phyloP scores from a whole-genome alignment of 2,888 invertebrate species.

The Hydrotaea cyrtoneurina region DNA sequence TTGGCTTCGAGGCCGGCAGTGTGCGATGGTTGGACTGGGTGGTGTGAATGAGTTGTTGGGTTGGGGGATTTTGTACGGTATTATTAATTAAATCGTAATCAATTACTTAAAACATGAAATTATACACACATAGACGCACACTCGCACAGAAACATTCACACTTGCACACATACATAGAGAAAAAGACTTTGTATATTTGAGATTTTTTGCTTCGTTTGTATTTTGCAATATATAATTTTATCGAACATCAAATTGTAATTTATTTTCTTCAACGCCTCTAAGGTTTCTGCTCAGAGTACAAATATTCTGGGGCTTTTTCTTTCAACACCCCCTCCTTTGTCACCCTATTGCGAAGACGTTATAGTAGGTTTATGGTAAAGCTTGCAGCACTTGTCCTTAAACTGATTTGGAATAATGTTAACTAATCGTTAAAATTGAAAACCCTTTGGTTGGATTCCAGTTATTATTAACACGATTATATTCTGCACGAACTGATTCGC shows the following conservation, averaged over 20 bases:
- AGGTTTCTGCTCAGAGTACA: conserved; percentile 35
- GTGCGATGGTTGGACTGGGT: background rate
- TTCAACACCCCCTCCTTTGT: background rate
- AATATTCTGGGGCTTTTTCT: conserved; percentile 9
- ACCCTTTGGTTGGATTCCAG: too few species aligned
- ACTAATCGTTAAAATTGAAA: too few species aligned
- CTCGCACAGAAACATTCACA: background rate
- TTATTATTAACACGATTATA: too few species aligned
- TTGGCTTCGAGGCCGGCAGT: background rate
- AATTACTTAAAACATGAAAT: conserved; percentile 59
- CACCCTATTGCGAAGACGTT: background rate
- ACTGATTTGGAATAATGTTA: too few species aligned
- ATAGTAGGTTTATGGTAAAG: background rate
- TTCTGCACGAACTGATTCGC: too few species aligned
- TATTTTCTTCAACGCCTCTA: conserved; percentile 61
- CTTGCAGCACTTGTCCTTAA: too few species aligned
- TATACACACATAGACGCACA: conserved; percentile 28
- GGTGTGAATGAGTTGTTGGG: background rate
- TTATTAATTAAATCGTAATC: conserved; percentile 63
- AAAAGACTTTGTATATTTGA: background rate
- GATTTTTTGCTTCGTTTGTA: conserved; percentile 16
- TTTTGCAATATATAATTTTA: conserved; percentile 38
- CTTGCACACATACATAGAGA: background rate
- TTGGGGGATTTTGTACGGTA: conserved; percentile 16
- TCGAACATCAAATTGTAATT: conserved; percentile 59